Evolutionary conservation across 2,113 vertebrate genomes (phyloP), one percentile per base, ranked within the genome.

Genomic region (Halcyon senegalensis): DNA sequence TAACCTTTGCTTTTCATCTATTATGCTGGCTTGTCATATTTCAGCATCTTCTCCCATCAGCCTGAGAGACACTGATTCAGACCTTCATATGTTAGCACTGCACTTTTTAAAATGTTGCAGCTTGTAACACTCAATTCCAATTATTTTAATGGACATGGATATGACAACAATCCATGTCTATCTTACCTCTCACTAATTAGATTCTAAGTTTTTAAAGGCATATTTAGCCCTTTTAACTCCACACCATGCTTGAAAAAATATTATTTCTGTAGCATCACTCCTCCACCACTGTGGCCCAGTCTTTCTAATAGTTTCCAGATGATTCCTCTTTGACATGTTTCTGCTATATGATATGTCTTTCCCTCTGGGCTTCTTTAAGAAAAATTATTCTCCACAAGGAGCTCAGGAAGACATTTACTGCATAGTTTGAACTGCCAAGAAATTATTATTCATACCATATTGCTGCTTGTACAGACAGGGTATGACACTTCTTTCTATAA

Each of bases 101-200:
- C 7, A 3, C 7, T 81, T 56, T 78, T 39, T 75, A 60, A 79
- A 82, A 87, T 44, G 50, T 56, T 93, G 62, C 48, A 91, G 39
- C 50, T 88, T 62, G 59, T 76, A 92, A 93, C 24, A 17, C 17
- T 79, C 30, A 21, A 41, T 85, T 93, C 85, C 74, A 95, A 95
- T 90, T 93, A 94, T 95, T 93, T 93, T 95, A 88, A 95, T 95
- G 90, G 58, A 95, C 92, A 95, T 94, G 27, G 5, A 59, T 48
- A 48, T 56, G 84, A 90, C 58, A 96, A 85, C 43, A 95, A 51
- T 23, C 11, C 46, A 66, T 3, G 2, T 88, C 81, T 85, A 18
- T 83, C 75, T 76, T 69, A 59, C 50, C 31, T 63, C 53, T 79
- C 59, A 62, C 50, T 93, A 96, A 96, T 87, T 90, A 83, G 63